Conservation (phyloP, 2,888 invertebrate genomes). For the Endotricha flammealis region DNA sequence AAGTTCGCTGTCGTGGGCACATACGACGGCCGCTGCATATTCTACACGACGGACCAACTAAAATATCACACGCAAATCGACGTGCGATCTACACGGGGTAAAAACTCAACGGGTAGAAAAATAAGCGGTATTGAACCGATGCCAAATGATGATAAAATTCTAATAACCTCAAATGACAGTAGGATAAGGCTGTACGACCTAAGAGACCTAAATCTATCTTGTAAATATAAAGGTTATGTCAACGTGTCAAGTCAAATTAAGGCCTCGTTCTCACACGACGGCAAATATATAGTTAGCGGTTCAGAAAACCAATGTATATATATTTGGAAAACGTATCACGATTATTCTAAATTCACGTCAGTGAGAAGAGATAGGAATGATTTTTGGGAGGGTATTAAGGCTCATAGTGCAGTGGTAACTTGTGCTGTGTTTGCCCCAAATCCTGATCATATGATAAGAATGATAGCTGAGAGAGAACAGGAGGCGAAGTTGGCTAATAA, state of each 20-base stretch:
- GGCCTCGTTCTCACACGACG: constrained; percentile 98
- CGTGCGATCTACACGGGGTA: constrained; percentile 96
- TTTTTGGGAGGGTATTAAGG: constrained; percentile 94
- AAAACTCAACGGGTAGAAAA: constrained; percentile 95
- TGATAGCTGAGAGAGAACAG: constrained; percentile 79
- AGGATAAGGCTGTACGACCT: constrained; percentile 97
- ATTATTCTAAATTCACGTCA: constrained; percentile 95
- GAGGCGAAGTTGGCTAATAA: constrained; percentile 38
- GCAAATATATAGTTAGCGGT: constrained; percentile 97
- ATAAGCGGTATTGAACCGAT: constrained; percentile 98
- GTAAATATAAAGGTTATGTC: constrained; percentile 95
- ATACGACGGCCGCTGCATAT: constrained; percentile 98
- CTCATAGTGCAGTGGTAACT: constrained; percentile 96
- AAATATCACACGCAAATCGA: constrained; percentile 99
- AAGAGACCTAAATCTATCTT: constrained; percentile 94
- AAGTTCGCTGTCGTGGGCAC: constrained; percentile 99
- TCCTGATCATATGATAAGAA: constrained; percentile 92
- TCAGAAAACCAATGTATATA: constrained; percentile 99
- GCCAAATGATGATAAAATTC: constrained; percentile 96
- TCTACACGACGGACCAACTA: constrained; percentile 98
- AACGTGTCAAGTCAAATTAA: constrained; percentile 98
- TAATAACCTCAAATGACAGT: constrained; percentile 98
- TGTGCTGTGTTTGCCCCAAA: constrained; percentile 98
- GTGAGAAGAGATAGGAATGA: constrained; percentile 95
- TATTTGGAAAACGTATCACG: constrained; percentile 98